Evolutionary conservation across 2,113 vertebrate genomes (phyloP), one percentile per base, ranked within the genome.

Genomic region (Pterocles gutturalis): DNA sequence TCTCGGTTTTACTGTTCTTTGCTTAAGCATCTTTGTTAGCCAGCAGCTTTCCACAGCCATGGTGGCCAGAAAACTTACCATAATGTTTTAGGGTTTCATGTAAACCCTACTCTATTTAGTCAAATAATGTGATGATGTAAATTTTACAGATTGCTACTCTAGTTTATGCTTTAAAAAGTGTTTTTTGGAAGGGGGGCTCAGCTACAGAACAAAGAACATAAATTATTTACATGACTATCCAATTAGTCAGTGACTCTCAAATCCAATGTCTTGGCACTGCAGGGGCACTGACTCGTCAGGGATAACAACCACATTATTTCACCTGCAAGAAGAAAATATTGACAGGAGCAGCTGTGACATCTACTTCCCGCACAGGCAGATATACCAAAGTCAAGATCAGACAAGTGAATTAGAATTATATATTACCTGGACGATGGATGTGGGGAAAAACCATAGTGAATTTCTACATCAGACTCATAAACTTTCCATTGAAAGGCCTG

Each of bases 301-400:
- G 55, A 60, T 11, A 91, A 61, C 38, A 82, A 82, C 22, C 16
- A 46, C 54, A 13, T 57, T 79, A 33, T 60, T 93, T 71, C 72
- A 84, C 34, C 48, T 78, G 34, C 34, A 84, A 84, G 76, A 87
- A 89, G 91, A 51, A 78, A 92, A 95, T 91, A 87, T 3, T 90
- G 78, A 82, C 43, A 85, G 69, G 3, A 78, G 18, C 25, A 89
- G 55, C 61, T 87, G 38, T 89, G 89, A 46, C 51, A 75, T 55
- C 58, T 77, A 34, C 64, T 92, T 36, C 38, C 55, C 67, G 9
- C 19, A 60, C 13, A 81, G 58, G 49, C 25, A 89, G 84, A 55
- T 51, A 81, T 5, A 55, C 28, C 61, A 49, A 90, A 87, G 65
- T 55, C 48, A 92, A 76, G 65, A 90, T 71, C 48, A 83, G 76